Base-by-base conservation (phyloP, 2,888 invertebrate genomes). In the Selenia dentaria region DNA sequence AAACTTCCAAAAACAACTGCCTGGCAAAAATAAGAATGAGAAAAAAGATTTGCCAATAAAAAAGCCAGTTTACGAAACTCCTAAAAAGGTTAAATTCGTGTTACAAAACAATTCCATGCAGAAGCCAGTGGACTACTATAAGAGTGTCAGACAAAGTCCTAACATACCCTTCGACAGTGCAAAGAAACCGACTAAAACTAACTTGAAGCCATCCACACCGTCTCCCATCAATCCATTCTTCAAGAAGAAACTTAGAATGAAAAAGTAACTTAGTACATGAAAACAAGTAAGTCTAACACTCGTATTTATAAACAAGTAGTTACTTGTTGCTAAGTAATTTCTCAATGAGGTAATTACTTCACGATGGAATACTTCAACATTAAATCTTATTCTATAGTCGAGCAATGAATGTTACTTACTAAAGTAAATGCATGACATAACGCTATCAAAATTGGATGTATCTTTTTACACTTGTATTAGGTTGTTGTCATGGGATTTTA, bases 211-310 rank as follows among this genome's bases (percentile, higher is more conserved):
- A 0, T 92, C 92, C 0, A 87, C 93, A 1, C 92, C 94, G 0
- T 94, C 94, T 0, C 96, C 95, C 0, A 94, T 96, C 0, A 95
- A 96, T 79, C 96, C 96, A 0, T 96, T 95, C 79, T 94, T 95
- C 62, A 94, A 92, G 62, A 92, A 88, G 59, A 92, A 91, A 49
- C 56, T 81, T 6, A 73, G 71, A 36, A 41, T 75, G 0, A 77
- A 56, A 69, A 54, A 47, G 9, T 36, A 8, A 9, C 16, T 16
- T 9, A 26, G n/a, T 1, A 12, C 13, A 1, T 6, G n/a, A n/a
- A n/a, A n/a, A n/a, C n/a, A n/a, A n/a, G n/a, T n/a, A n/a, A n/a
- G n/a, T n/a, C n/a, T n/a, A n/a, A n/a, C n/a, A n/a, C n/a, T n/a
- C n/a, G n/a, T n/a, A n/a, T n/a, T n/a, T n/a, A n/a, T n/a, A n/a